Percentiles rank a stretch among this genome's conserved stretches.
phyloP scores from a whole-genome alignment of 37 sponge, comb jelly and placozoan genomes.

The Hormiphora californensis region DNA sequence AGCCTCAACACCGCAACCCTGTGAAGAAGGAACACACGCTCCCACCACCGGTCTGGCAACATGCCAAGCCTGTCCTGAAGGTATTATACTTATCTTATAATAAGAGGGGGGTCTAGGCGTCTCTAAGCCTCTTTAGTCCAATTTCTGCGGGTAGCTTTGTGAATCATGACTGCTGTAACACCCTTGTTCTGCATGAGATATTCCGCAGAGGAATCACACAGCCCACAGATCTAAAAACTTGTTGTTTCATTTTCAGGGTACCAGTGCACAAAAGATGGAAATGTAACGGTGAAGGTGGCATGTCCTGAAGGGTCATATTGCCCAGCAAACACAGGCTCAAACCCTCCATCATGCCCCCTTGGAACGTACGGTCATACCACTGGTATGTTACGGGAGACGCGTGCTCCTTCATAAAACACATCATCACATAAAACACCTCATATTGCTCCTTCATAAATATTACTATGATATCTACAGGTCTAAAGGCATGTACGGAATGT shows the following conservation, averaged over 20 bases:
- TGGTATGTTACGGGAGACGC: no score
- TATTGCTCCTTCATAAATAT: not conserved
- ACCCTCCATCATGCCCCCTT: slow-evolving; percentile 1
- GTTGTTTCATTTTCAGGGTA: not conserved
- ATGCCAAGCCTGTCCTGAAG: slow-evolving; percentile 54
- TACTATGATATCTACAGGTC: not conserved
- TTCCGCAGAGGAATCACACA: no score
- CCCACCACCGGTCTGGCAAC: not conserved
- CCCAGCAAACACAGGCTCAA: slow-evolving; percentile 35
- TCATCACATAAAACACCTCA: no score
- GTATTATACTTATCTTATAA: slow-evolving; percentile 33
- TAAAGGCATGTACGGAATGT: slow-evolving; percentile 37
- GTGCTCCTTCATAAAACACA: no score
- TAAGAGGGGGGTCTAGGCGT: slow-evolving; percentile 50
- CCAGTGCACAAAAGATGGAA: not conserved
- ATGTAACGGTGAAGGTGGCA: not conserved
- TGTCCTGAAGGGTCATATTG: slow-evolving; percentile 57
- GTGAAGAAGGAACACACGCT: slow-evolving; percentile 41
- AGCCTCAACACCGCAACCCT: not conserved
- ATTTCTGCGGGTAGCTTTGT: not conserved
- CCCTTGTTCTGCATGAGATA: no score
- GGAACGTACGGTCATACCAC: slow-evolving; percentile 32
- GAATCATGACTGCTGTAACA: not conserved
- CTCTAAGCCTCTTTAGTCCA: not conserved
- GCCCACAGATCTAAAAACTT: not conserved